Base-by-base conservation (phyloP, 30 jellyfish, hydroid and myxozoan genomes). In the Clytia hemisphaerica region DNA sequence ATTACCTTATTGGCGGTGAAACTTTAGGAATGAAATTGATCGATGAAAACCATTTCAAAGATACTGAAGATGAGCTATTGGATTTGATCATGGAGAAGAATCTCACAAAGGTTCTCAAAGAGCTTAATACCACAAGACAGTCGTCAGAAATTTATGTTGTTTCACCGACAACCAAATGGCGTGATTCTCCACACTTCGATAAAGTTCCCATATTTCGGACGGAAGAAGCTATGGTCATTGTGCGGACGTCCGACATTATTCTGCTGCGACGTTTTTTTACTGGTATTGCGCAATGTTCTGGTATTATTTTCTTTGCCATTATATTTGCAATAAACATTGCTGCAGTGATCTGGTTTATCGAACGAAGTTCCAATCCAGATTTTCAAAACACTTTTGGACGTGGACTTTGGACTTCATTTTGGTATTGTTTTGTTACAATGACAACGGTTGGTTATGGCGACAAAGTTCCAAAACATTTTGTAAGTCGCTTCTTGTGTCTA, bases 381-480 rank as follows among this genome's bases (percentile, higher is more conserved):
- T 57, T 57, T 31, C 70, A 38, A 57, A 28, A 31, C 27, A 57
- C 70, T n/a, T 57, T 57, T 57, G 70, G 70, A 21, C 25, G 44
- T n/a, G 70, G 70, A n/a, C 30, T 57, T 9, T 57, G 70, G 70
- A 22, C 35, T 21, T 26, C 44, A 57, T 57, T 57, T 57, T 57
- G 70, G 70, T 57, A 22, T 57, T 57, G 44, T 22, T n/a, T 21
- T 28, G 70, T 57, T 22, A 57, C 70, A 22, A 57, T 22, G 70
- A 57, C 70, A 57, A 57, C 70, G 25, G 70, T 57, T 21, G 70
- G 70, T n/a, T 57, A 57, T 22, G 70, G 70, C 35, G 70, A 57
- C 30, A 57, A 57, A 22, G 44, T 31, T 22, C 70, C 70, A 31
- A 12, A 57, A 45, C 35, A n/a, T 57, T 57, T 38, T 38, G 70